These are phyloP conservation scores for Subanguina moxae DNA, from an alignment of 1,140 invertebrate genomes.

Conservation along the genomic window DNA sequence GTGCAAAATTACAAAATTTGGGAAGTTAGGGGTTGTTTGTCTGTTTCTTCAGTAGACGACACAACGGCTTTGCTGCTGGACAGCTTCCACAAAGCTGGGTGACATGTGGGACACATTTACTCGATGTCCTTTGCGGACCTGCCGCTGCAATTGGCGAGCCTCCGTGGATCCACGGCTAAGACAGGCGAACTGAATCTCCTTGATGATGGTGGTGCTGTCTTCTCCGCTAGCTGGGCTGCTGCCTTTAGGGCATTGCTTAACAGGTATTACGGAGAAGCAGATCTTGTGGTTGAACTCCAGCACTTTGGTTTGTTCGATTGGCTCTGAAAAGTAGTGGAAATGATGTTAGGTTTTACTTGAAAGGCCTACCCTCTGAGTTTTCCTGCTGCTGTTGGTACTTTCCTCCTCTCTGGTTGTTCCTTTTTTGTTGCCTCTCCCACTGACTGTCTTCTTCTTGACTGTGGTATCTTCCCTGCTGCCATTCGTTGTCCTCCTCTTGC, in stretches of 20 bases:
- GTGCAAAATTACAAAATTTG: no score
- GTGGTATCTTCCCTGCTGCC: slow-evolving; percentile 14
- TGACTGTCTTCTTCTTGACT: slow-evolving; percentile 7
- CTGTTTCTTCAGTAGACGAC: not conserved
- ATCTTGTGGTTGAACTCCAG: slow-evolving; percentile 34
- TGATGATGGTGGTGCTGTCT: slow-evolving; percentile 1
- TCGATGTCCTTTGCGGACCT: not conserved
- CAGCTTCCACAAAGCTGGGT: not conserved
- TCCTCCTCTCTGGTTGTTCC: not conserved
- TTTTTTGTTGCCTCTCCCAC: slow-evolving; percentile 5
- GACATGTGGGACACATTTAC: not conserved
- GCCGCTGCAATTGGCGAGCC: slow-evolving; percentile 12
- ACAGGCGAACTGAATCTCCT: slow-evolving; percentile 39
- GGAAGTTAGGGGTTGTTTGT: no score
- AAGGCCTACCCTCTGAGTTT: not conserved
- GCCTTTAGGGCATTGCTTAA: slow-evolving; percentile 35
- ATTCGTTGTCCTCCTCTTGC: slow-evolving; percentile 4
- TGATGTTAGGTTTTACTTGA: not conserved
- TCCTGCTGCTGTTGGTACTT: slow-evolving; percentile 12
- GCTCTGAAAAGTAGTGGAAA: not conserved
- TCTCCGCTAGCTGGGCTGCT: slow-evolving; percentile 1
- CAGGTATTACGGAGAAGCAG: slow-evolving; percentile 43
- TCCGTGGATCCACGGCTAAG: slow-evolving; percentile 35
- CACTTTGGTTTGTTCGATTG: slow-evolving; percentile 21
- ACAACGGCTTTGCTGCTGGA: not conserved